Conservation (phyloP, 2,113 vertebrate species). For the Solea solea region DNA sequence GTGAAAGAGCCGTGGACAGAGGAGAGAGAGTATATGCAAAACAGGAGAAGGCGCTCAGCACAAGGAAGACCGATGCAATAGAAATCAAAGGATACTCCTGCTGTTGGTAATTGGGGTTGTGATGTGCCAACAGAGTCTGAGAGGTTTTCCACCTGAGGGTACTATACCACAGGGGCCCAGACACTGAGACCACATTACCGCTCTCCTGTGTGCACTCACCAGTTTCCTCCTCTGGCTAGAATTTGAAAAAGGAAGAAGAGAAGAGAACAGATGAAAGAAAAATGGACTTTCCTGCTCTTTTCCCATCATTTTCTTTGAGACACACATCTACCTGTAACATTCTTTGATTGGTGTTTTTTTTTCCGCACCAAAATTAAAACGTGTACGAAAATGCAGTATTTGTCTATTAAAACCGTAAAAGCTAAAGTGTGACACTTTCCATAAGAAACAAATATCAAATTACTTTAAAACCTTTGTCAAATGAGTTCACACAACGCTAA, state of each 20-base stretch:
- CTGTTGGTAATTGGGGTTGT: conserved; percentile 74
- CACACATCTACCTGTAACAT: background rate
- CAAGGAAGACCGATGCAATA: conserved; percentile 53
- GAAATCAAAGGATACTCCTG: conserved; percentile 71
- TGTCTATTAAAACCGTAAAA: too few species aligned
- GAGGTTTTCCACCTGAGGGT: conserved; percentile 68
- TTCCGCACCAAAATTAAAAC: too few species aligned
- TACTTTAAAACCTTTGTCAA: too few species aligned
- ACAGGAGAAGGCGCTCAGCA: conserved; percentile 29
- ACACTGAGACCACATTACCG: conserved; percentile 68
- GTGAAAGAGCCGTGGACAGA: conserved; percentile 48
- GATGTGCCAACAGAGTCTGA: conserved; percentile 68
- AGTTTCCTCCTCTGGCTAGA: conserved; percentile 38
- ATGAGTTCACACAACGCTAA: too few species aligned
- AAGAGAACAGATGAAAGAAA: conserved; percentile 26
- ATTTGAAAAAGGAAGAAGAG: conserved; percentile 15
- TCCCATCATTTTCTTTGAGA: conserved; percentile 29
- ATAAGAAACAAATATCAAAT: too few species aligned
- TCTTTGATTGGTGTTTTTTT: too few species aligned
- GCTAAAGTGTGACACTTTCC: too few species aligned
- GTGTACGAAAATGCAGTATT: too few species aligned
- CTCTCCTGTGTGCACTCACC: conserved; percentile 43
- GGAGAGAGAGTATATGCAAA: conserved; percentile 35
- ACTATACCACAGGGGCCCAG: conserved; percentile 50
- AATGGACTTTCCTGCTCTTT: conserved; percentile 24